These are phyloP conservation scores for Pelvicachromis taeniatus DNA, from an alignment of 2,113 vertebrate genomes.

Conservation along the genomic window DNA sequence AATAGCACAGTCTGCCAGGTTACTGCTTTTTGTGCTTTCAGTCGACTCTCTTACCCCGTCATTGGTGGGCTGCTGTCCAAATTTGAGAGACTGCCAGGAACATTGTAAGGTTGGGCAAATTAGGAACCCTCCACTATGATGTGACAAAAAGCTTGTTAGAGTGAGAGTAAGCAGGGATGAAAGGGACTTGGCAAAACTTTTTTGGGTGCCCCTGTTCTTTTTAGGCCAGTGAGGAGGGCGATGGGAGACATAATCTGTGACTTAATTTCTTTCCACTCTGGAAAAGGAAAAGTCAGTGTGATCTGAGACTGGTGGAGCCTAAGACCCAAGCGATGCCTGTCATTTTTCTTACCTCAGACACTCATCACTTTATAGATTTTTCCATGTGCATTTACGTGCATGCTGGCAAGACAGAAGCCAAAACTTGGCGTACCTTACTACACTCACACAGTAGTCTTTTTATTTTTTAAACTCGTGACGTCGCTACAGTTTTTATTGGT, in stretches of 20 bases:
- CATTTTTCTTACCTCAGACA: constrained; percentile 34
- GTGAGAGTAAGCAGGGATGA: background rate
- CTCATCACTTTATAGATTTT: constrained; percentile 57
- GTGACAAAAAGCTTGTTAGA: constrained; percentile 17
- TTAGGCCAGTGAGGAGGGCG: constrained; percentile 10
- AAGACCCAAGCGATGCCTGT: constrained; percentile 35
- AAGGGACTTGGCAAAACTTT: constrained; percentile 17
- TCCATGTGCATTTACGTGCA: constrained; percentile 45
- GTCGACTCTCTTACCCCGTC: background rate
- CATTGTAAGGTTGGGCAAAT: background rate
- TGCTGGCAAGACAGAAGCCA: constrained; percentile 15
- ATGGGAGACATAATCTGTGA: constrained; percentile 40
- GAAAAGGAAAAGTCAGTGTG: constrained; percentile 64
- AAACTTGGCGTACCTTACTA: background rate
- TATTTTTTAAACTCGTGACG: background rate
- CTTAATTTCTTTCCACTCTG: constrained; percentile 73
- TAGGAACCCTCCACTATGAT: background rate
- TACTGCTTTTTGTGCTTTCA: background rate
- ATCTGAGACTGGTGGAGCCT: constrained; percentile 49
- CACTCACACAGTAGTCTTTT: background rate
- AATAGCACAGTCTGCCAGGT: background rate
- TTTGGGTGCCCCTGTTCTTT: constrained; percentile 33
- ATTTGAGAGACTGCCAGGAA: constrained; percentile 1
- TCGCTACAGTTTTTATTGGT: background rate
- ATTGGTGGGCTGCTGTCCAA: background rate